Evolutionary conservation across 1,140 invertebrate species (phyloP).

Genomic region (Gonioctena quinquepunctata): DNA sequence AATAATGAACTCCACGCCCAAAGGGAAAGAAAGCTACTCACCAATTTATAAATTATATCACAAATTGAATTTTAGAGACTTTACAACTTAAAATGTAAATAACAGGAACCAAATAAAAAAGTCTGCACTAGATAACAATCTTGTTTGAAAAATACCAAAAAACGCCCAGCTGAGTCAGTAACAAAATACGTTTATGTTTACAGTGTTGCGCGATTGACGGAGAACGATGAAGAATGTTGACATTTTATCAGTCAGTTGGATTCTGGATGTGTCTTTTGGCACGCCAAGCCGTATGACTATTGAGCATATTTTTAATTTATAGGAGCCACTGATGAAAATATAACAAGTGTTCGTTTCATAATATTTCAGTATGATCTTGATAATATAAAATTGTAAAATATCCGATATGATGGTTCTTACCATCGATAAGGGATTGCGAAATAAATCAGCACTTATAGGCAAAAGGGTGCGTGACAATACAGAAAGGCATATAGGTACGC

Average conservation of each 20-base stretch:
- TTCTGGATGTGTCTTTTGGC: no score
- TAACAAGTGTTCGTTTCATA: no score
- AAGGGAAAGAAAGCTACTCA: neutral
- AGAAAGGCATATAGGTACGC: no score
- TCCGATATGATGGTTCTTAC: no score
- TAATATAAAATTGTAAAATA: no score
- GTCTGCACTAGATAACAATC: neutral
- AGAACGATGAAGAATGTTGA: neutral
- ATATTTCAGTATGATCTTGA: no score
- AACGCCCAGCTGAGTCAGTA: slow-evolving; percentile 2
- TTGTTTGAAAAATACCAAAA: neutral
- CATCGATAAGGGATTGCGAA: no score
- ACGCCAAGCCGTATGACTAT: no score
- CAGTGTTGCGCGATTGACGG: neutral
- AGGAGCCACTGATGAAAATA: no score
- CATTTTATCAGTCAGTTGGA: neutral
- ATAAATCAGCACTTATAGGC: no score
- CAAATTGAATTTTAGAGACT: neutral
- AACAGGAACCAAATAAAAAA: neutral
- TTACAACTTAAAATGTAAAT: neutral
- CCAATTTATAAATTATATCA: neutral
- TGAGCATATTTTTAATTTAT: no score
- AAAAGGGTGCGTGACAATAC: no score
- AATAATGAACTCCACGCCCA: neutral
- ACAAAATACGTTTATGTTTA: neutral